These are phyloP conservation scores for Atractosteus spatula DNA, from an alignment of 2,113 vertebrate genomes.

Conservation along the genomic window DNA sequence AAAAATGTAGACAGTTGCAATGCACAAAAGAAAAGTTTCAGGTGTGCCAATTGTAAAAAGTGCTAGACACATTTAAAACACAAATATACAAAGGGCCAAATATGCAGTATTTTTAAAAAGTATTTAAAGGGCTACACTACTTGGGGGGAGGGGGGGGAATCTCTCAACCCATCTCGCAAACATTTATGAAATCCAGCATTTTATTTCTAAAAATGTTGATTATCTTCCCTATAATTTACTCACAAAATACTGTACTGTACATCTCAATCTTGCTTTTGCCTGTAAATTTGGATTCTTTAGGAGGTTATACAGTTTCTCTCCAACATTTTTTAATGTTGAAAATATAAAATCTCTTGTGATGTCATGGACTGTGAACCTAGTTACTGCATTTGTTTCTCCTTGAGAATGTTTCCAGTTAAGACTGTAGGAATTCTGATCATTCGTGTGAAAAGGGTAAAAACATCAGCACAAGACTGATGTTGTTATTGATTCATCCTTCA, in stretches of 20 bases:
- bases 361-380: conserved; percentile 45
- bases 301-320: neutral
- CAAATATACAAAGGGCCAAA: neutral
- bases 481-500: conserved; percentile 42
- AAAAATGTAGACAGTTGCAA: conserved; percentile 31
- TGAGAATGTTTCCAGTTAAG: conserved; percentile 28
- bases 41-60: conserved; percentile 40
- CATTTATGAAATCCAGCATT: neutral
- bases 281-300: no score
- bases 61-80: neutral
- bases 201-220: neutral
- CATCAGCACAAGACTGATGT: conserved; percentile 35
- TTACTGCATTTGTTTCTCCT: conserved; percentile 39
- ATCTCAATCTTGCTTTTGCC: no score
- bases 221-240: no score
- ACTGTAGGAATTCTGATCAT: conserved; percentile 37
- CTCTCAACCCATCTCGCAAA: neutral
- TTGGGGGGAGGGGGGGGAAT: neutral
- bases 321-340: neutral
- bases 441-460: conserved; percentile 28
- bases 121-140: no score
- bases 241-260: no score
- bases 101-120: neutral
- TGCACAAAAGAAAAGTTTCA: conserved; percentile 40
- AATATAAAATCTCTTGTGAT: conserved; percentile 6